These are phyloP conservation scores for Rhagonycha fulva DNA, from an alignment of 2,888 invertebrate species.

Conservation along the genomic window DNA sequence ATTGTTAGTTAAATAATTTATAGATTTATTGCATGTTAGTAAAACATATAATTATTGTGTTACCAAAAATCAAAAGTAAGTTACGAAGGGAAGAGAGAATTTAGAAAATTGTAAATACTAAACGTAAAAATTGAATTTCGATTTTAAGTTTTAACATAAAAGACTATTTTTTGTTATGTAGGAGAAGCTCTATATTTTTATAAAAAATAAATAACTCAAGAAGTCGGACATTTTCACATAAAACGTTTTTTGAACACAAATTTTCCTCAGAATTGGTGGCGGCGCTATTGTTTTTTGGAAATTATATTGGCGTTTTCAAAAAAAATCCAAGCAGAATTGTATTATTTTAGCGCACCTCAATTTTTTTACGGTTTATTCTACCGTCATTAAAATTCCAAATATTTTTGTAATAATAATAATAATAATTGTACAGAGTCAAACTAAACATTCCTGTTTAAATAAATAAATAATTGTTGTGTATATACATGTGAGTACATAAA, in stretches of 20 bases:
- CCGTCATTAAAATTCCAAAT: constrained; percentile 14
- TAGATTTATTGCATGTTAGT: neutral
- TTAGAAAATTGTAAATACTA: neutral
- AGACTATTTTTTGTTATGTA: neutral
- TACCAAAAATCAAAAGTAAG: neutral
- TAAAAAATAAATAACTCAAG: neutral
- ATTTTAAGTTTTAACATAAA: neutral
- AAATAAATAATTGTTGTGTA: neutral
- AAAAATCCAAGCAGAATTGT: neutral
- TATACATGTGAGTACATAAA: neutral
- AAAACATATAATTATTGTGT: neutral
- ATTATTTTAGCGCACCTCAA: neutral
- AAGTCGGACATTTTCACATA: neutral
- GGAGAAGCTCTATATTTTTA: neutral
- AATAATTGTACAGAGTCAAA: constrained; percentile 20
- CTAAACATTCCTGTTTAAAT: constrained; percentile 22
- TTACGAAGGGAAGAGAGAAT: neutral
- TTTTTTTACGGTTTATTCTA: constrained; percentile 13
- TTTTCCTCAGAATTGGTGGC: neutral
- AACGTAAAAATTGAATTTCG: neutral
- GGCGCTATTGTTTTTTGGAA: neutral
- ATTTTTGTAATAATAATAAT: constrained; percentile 18
- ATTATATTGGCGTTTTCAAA: neutral
- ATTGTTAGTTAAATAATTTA: constrained; percentile 1
- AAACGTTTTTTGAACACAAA: neutral